phyloP scores from a whole-genome alignment of 2,113 vertebrate genomes.

The Sapayoa aenigma region DNA sequence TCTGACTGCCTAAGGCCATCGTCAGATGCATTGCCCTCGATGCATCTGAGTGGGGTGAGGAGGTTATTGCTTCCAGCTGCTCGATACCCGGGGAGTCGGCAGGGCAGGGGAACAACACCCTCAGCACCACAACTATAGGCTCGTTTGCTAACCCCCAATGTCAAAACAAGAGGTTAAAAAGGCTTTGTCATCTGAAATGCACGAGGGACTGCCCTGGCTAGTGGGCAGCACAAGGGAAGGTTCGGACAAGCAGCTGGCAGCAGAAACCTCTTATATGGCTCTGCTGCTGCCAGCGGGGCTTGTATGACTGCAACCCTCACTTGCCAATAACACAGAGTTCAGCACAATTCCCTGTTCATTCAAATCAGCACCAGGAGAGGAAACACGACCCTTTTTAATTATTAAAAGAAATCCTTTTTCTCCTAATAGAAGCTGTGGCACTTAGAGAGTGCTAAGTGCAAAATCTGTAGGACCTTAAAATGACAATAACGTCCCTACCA shows the following conservation, averaged over 20 bases:
- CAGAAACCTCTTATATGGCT: background rate
- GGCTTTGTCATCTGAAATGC: background rate
- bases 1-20: background rate
- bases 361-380: background rate
- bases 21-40: background rate
- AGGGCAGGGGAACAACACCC: background rate
- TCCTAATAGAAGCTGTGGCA: background rate
- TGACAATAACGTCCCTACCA: background rate
- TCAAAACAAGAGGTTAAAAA: background rate
- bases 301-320: background rate
- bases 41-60: background rate
- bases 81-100: rapidly evolving
- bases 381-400: conserved; percentile 1
- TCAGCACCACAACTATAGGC: background rate
- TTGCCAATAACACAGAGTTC: background rate
- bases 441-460: background rate
- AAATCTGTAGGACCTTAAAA: background rate
- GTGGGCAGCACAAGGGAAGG: background rate
- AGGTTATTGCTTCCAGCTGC: conserved; percentile 31
- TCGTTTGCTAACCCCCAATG: background rate
- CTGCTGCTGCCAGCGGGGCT: background rate
- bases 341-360: background rate
- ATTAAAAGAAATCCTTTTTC: conserved; percentile 27
- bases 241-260: background rate
- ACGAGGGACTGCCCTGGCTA: background rate